phyloP scores from a whole-genome alignment of 2,797 vertebrate genomes.

The Premnoplex brunnescens region DNA sequence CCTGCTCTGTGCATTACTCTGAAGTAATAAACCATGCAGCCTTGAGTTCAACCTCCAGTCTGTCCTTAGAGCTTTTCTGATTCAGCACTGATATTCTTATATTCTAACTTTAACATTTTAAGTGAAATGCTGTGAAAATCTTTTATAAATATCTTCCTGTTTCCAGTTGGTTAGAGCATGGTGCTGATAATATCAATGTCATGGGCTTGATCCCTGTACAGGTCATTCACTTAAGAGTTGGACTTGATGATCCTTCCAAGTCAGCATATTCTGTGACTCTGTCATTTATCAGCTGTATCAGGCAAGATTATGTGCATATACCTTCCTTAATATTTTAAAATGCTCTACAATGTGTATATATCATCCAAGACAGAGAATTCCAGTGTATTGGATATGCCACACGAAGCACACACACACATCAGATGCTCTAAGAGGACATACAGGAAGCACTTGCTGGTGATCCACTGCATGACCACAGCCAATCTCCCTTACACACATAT shows the following conservation, averaged over 20 bases:
- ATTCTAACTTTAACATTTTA: background rate
- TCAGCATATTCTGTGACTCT: background rate
- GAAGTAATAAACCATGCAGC: background rate
- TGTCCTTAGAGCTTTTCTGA: background rate
- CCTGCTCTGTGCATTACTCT: background rate
- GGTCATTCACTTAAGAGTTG: background rate
- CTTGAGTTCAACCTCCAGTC: background rate
- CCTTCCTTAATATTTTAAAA: background rate
- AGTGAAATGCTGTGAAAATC: background rate
- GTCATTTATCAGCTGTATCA: background rate
- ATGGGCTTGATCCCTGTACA: too few species aligned
- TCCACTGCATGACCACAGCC: background rate
- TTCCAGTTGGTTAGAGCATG: background rate
- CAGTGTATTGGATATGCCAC: background rate
- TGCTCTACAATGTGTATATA: accelerated
- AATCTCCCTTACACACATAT: background rate
- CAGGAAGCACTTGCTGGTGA: background rate
- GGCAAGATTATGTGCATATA: background rate
- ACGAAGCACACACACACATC: background rate
- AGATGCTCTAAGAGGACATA: background rate
- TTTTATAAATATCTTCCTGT: background rate
- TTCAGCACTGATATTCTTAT: background rate
- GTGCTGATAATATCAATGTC: background rate
- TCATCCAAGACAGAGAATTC: background rate
- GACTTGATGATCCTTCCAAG: background rate